Percentiles rank a stretch among this genome's conserved stretches.
Conservation (phyloP, 2,113 vertebrate species). For the Heloderma charlesbogerti region DNA sequence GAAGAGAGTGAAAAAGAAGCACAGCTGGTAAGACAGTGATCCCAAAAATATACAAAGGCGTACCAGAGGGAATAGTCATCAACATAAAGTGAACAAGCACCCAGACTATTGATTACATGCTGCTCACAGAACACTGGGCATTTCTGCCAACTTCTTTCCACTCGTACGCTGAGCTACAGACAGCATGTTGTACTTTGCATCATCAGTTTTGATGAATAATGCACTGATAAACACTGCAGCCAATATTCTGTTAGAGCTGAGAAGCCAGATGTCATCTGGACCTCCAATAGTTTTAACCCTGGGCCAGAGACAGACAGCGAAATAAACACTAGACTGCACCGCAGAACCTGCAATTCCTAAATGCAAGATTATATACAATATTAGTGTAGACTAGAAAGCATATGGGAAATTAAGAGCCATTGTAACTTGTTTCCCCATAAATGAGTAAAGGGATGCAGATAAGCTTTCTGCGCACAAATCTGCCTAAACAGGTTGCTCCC, state of each 20-base stretch:
- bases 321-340: constrained; percentile 59
- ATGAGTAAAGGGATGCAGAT: constrained; percentile 33
- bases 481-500: neutral
- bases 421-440: constrained; percentile 37
- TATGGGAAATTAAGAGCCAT: constrained; percentile 44
- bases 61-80: constrained; percentile 86
- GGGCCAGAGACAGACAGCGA: constrained; percentile 78
- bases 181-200: constrained; percentile 86
- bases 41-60: constrained; percentile 82
- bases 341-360: constrained; percentile 64
- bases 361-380: constrained; percentile 31
- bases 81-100: constrained; percentile 84
- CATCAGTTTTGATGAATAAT: constrained; percentile 89
- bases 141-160: constrained; percentile 83
- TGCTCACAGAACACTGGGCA: constrained; percentile 83
- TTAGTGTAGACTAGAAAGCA: constrained; percentile 34
- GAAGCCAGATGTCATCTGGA: constrained; percentile 87
- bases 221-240: constrained; percentile 86
- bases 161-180: constrained; percentile 78
- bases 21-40: constrained; percentile 83
- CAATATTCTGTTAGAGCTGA: constrained; percentile 79
- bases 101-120: constrained; percentile 84
- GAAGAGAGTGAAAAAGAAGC: constrained; percentile 74
- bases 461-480: neutral
- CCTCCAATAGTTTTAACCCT: constrained; percentile 82